Conservation (phyloP, 2,888 invertebrate species). For the Anaspis maculata region DNA sequence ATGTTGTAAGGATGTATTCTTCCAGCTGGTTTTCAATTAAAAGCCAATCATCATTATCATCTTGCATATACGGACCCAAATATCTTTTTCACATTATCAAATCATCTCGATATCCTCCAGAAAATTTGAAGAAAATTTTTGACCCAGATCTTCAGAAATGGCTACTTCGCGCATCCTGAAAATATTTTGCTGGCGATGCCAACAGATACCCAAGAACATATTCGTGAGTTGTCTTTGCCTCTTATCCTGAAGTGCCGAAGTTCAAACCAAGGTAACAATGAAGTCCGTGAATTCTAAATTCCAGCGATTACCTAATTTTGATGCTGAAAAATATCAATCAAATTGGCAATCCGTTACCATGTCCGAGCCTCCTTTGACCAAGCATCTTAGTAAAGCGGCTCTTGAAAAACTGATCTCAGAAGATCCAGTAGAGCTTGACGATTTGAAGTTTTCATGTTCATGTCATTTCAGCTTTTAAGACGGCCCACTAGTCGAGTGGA, state of each 20-base stretch:
- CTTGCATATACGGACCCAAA: too few species aligned
- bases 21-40: too few species aligned
- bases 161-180: constrained; percentile 2
- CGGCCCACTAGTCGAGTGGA: too few species aligned
- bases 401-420: too few species aligned
- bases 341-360: not conserved
- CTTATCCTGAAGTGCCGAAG: not conserved
- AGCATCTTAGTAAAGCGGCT: too few species aligned
- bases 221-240: not conserved
- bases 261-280: not conserved
- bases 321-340: not conserved
- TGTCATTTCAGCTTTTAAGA: too few species aligned
- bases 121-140: constrained; percentile 2
- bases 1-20: too few species aligned
- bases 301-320: not conserved
- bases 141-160: constrained; percentile 5
- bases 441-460: too few species aligned
- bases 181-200: not conserved
- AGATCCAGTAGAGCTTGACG: not conserved
- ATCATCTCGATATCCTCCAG: not conserved
- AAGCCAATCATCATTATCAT: too few species aligned
- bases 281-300: not conserved
- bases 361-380: not conserved
- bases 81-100: too few species aligned
- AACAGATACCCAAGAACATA: not conserved